Base-by-base conservation (phyloP, 2,888 invertebrate genomes). In the Barypeithes pellucidus region DNA sequence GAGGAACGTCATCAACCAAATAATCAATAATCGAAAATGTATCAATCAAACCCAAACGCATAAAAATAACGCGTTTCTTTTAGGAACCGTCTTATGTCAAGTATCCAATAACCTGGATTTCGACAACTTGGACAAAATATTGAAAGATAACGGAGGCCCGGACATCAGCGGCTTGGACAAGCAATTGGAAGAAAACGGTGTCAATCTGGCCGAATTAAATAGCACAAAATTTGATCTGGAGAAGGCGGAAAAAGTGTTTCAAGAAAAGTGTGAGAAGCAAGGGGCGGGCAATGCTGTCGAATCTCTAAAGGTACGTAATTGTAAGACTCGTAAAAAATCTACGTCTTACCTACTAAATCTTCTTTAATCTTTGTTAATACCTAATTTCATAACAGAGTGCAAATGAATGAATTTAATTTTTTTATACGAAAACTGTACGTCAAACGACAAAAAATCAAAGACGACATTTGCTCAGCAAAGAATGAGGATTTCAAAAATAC, bases 181-280 rank as follows among this genome's bases (percentile, higher is more conserved):
- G 12, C 76, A 80, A 61, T 66, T 83, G 14, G 68, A 79, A 45
- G 77, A 80, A 18, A 72, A 67, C 24, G 77, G 71, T 4, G 45
- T 59, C 0, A 59, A 52, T 24, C 33, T 82, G 16, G 80, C 83
- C 1, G 81, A 80, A 8, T 33, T 83, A 9, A 81, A 83, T 65
- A 65, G 77, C 29, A 79, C 80, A 0, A 79, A 80, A 3, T 24
- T 85, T 14, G 78, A 81, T 5, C 63, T 83, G 0, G 88, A 88
- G 43, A 87, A 91, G 68, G 86, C 89, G 0, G 86, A 89, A 65
- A 86, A 88, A 39, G 81, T 88, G 0, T 83, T 93, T 14, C 89
- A 88, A 81, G 89, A 90, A 67, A 93, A 92, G 84, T 94, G 94
- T 80, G 87, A 89, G 3, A 88, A 90, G 72, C 90, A 91, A 76